phyloP scores from a whole-genome alignment of 2,113 vertebrate species.

The Cairina moschata region DNA sequence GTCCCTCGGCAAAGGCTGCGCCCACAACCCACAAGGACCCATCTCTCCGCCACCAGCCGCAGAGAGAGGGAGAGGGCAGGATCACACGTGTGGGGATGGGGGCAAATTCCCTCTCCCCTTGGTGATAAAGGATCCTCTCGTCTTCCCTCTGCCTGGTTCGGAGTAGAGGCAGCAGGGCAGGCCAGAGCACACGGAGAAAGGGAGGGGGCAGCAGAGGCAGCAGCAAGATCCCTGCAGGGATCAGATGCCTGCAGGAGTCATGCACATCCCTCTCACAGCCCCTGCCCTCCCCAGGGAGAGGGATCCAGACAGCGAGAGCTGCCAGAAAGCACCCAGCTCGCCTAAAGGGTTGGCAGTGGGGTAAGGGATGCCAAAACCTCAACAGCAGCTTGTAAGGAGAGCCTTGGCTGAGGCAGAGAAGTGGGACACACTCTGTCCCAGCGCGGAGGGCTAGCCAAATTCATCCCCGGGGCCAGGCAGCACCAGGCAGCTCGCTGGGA shows the following conservation, averaged over 20 bases:
- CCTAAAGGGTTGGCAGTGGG: not conserved
- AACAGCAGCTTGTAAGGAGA: not conserved
- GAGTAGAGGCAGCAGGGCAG: not conserved
- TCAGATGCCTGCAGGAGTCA: not conserved
- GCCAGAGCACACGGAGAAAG: not conserved
- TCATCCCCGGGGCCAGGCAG: not conserved
- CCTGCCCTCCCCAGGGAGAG: not conserved
- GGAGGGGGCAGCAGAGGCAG: not conserved
- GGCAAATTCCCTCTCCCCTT: not conserved
- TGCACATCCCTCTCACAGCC: not conserved
- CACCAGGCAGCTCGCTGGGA: not conserved
- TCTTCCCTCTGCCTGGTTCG: not conserved
- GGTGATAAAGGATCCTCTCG: not conserved
- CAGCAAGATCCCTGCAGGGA: not conserved
- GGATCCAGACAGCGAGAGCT: not conserved
- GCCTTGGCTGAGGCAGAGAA: not conserved
- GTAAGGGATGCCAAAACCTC: not conserved
- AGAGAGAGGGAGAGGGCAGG: not conserved
- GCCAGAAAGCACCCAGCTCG: not conserved
- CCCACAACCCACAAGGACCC: not conserved
- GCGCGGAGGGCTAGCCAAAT: not conserved
- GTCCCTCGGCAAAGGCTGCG: not conserved
- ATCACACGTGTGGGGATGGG: fast-evolving
- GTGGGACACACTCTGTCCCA: not conserved
- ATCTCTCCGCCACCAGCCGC: not conserved